These are phyloP conservation scores for Girardinus metallicus DNA, from an alignment of 2,797 vertebrate genomes.

Conservation along the genomic window DNA sequence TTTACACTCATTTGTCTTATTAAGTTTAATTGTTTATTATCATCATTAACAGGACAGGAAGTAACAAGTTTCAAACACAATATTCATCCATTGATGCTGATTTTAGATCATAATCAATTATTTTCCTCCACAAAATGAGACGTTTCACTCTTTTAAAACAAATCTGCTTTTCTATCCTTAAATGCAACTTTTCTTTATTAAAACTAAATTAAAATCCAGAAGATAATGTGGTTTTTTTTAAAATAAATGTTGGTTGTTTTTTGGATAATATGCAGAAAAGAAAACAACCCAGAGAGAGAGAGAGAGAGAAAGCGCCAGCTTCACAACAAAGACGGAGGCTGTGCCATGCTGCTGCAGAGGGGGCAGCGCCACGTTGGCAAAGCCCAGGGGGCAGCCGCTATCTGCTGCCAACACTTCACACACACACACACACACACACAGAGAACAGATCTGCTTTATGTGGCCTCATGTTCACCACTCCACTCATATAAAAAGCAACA, in stretches of 20 bases:
- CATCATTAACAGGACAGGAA: background rate
- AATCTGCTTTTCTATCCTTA: background rate
- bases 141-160: background rate
- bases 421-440: conserved; percentile 29
- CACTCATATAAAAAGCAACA: background rate
- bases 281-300: conserved; percentile 29
- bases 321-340: conserved; percentile 74
- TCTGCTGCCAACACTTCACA: conserved; percentile 76
- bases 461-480: conserved; percentile 41
- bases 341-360: conserved; percentile 78
- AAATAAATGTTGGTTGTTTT: conserved; percentile 41
- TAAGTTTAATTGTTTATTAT: background rate
- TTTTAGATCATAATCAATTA: background rate
- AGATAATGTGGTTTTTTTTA: too few relatives aligned
- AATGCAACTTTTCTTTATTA: background rate
- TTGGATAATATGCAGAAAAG: conserved; percentile 14
- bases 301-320: conserved; percentile 41
- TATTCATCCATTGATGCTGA: background rate
- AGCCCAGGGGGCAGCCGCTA: conserved; percentile 78
- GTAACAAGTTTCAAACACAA: background rate
- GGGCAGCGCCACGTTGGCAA: conserved; percentile 78
- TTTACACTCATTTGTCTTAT: background rate
- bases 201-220: background rate
- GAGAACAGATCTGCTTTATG: conserved; percentile 64
- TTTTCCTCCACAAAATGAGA: background rate